Conservation (phyloP, 2,888 invertebrate genomes). For the Netelia melanura region DNA sequence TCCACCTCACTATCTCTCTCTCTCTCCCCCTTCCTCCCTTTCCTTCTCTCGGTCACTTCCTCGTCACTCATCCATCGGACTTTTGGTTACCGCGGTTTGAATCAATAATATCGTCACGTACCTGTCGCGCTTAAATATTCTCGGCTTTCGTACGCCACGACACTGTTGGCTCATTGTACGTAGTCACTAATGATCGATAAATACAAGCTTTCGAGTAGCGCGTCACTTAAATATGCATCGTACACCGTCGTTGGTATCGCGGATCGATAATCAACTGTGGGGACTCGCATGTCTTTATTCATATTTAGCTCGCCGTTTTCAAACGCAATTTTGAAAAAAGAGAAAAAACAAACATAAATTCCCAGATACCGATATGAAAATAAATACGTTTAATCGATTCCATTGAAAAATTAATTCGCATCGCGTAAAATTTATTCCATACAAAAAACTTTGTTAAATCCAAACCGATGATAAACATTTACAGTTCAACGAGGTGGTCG, state of each 20-base stretch:
- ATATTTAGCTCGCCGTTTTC: background rate
- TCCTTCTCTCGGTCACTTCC: background rate
- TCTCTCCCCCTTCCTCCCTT: background rate
- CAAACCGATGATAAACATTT: no score
- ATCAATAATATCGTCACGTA: conserved; percentile 8
- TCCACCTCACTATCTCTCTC: no score
- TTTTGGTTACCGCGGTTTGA: conserved; percentile 2
- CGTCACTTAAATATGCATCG: background rate
- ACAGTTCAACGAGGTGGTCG: no score
- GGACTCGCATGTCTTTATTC: background rate
- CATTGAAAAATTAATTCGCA: no score
- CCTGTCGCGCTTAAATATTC: conserved; percentile 4
- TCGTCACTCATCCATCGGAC: background rate
- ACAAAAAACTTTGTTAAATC: no score
- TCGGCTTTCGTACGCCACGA: background rate
- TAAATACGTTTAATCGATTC: no score
- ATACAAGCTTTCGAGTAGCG: conserved; percentile 6
- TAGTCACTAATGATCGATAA: conserved; percentile 17
- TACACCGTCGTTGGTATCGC: background rate
- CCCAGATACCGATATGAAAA: no score
- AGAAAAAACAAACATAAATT: no score
- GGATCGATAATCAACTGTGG: background rate
- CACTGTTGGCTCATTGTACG: conserved; percentile 31
- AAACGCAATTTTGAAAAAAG: no score
- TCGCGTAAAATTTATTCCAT: no score